phyloP scores from a whole-genome alignment of 1,140 invertebrate genomes.

The Papilio machaon region DNA sequence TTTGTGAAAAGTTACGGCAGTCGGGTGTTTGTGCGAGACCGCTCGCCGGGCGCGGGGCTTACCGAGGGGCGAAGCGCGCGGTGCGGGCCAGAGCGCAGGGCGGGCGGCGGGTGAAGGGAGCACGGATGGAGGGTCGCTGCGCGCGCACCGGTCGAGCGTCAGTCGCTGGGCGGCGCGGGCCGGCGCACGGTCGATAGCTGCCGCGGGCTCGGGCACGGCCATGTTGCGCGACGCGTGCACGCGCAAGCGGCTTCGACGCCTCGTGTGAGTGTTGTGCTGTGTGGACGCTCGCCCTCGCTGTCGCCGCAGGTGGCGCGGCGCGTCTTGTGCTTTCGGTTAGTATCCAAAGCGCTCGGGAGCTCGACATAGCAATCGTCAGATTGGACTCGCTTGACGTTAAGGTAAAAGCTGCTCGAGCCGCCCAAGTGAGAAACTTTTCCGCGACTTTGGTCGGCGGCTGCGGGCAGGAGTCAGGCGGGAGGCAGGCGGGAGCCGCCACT shows the following conservation, averaged over 20 bases:
- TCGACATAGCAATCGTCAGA: conserved; percentile 4
- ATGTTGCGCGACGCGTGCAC: conserved; percentile 69
- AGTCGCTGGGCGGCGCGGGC: conserved; percentile 78
- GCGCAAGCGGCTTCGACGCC: conserved; percentile 62
- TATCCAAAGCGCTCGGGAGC: conserved; percentile 38
- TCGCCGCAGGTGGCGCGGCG: conserved; percentile 43
- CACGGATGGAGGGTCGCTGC: conserved; percentile 54
- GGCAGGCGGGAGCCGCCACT: not conserved
- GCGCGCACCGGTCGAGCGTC: conserved; percentile 75
- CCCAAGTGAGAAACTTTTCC: not conserved
- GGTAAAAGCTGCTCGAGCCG: conserved; percentile 3
- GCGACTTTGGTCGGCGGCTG: not conserved
- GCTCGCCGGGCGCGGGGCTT: conserved; percentile 47
- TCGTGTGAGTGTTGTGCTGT: conserved; percentile 64
- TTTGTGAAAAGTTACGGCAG: conserved; percentile 50
- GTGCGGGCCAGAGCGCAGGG: conserved; percentile 45
- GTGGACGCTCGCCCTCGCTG: conserved; percentile 51
- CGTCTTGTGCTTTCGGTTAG: conserved; percentile 62
- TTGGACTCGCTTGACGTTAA: conserved; percentile 1
- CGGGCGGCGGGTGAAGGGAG: conserved; percentile 46
- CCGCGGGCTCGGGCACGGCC: conserved; percentile 64
- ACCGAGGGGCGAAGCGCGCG: conserved; percentile 41
- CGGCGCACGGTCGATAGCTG: conserved; percentile 77
- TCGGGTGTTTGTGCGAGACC: conserved; percentile 46
- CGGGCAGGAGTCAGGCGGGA: not conserved